Evolutionary conservation across 2,113 vertebrate genomes (phyloP).

Genomic region (Ramphastos sulfuratus): DNA sequence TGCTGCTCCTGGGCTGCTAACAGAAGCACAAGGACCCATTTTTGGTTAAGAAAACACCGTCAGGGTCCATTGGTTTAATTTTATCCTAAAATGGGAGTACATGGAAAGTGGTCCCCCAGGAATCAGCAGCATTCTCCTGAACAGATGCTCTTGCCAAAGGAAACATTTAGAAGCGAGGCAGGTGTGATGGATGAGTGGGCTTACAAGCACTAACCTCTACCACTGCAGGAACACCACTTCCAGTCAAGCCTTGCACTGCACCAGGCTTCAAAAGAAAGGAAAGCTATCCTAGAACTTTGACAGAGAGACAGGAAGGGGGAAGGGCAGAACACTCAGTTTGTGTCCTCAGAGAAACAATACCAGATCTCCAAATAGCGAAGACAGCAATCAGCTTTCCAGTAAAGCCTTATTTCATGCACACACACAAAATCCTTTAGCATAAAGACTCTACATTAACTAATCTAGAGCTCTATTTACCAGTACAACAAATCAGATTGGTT

Average conservation of each 20-base stretch:
- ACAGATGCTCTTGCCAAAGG: conserved; percentile 39
- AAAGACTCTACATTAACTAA: neutral
- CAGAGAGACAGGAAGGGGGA: neutral
- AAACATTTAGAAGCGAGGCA: neutral
- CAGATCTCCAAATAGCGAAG: neutral
- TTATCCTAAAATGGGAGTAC: neutral
- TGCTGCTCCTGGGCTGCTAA: neutral
- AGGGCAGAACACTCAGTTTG: neutral
- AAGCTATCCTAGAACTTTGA: neutral
- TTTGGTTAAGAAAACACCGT: conserved; percentile 28
- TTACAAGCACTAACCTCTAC: neutral
- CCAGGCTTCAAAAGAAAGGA: neutral
- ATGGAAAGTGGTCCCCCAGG: conserved; percentile 2
- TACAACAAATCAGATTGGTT: neutral
- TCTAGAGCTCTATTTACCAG: neutral
- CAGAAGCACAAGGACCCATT: neutral
- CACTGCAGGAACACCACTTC: neutral
- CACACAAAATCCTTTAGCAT: neutral
- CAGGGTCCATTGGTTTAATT: conserved; percentile 36
- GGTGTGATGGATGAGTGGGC: conserved; percentile 24
- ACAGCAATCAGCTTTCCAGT: neutral
- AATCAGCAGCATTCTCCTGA: neutral
- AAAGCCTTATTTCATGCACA: neutral
- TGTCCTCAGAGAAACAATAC: neutral
- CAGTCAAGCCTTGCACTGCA: neutral